Evolutionary conservation across 1,140 invertebrate genomes (phyloP).

Genomic region (Helicoverpa zea): DNA sequence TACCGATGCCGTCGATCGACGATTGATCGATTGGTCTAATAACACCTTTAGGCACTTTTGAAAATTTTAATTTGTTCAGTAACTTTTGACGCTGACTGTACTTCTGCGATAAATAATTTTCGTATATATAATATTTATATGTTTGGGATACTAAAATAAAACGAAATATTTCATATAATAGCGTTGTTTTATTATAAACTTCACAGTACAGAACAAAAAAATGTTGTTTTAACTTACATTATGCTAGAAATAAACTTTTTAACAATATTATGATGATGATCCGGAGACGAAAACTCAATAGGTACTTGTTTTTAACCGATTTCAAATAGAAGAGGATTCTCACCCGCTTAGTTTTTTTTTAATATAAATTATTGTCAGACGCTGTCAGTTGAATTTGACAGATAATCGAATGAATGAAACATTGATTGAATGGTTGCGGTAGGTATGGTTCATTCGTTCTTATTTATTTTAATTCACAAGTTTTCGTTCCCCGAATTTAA

Average conservation of each 20-base stretch:
- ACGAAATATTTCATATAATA: slow-evolving; percentile 18
- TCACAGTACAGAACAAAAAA: slow-evolving; percentile 23
- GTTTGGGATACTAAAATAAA: background rate
- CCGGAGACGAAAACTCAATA: background rate
- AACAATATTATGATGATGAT: slow-evolving; percentile 14
- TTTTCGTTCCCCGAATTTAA: background rate
- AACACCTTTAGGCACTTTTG: no score
- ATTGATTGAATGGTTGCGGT: background rate
- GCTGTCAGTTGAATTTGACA: no score
- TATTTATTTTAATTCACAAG: background rate
- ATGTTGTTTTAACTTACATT: slow-evolving; percentile 12
- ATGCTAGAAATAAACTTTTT: slow-evolving; percentile 3
- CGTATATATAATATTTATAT: background rate
- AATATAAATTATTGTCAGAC: no score
- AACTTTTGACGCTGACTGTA: no score
- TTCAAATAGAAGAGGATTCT: no score
- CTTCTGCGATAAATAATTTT: background rate
- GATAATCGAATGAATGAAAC: background rate
- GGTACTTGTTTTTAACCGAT: background rate
- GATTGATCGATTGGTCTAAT: no score
- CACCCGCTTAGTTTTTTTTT: no score
- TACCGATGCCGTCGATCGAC: no score
- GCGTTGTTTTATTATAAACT: slow-evolving; percentile 20
- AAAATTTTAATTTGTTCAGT: no score
- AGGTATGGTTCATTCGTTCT: background rate